These are phyloP conservation scores for Diorhabda elongata DNA, from an alignment of 1,140 invertebrate species.

Conservation along the genomic window DNA sequence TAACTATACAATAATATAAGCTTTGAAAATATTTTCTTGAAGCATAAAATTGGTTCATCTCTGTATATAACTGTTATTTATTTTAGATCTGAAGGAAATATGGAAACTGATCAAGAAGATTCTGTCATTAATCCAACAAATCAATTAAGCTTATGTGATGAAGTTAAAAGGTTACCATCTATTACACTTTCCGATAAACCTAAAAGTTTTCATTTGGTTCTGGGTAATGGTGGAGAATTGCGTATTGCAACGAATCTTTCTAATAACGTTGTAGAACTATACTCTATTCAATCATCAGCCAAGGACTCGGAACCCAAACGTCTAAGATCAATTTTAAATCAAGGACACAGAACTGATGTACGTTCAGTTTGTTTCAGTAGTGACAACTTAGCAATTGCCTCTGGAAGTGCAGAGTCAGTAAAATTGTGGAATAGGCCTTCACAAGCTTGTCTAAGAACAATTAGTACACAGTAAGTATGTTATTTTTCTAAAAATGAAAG, in stretches of 20 bases:
- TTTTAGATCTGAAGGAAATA: constrained; percentile 41
- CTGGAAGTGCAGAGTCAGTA: constrained; percentile 79
- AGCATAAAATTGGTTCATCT: background rate
- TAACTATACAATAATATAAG: background rate
- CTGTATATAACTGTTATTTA: background rate
- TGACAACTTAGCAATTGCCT: constrained; percentile 80
- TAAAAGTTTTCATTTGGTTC: constrained; percentile 64
- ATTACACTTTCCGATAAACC: constrained; percentile 66
- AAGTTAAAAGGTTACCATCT: constrained; percentile 65
- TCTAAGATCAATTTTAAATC: constrained; percentile 47
- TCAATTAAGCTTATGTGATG: constrained; percentile 60
- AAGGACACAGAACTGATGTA: constrained; percentile 87
- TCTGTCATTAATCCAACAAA: constrained; percentile 6
- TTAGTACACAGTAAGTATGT: constrained; percentile 54
- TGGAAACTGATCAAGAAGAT: constrained; percentile 23
- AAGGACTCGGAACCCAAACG: constrained; percentile 54
- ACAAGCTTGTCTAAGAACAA: constrained; percentile 78
- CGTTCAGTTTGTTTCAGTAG: constrained; percentile 84
- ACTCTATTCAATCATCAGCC: constrained; percentile 52
- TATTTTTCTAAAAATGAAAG: background rate
- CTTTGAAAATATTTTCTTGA: background rate
- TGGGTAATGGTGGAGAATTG: constrained; percentile 64
- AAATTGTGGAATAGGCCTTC: constrained; percentile 91
- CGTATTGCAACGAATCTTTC: constrained; percentile 60
- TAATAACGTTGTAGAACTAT: constrained; percentile 68